Conservation (phyloP, 1,140 invertebrate species). For the Drosophila kurseongensis region DNA sequence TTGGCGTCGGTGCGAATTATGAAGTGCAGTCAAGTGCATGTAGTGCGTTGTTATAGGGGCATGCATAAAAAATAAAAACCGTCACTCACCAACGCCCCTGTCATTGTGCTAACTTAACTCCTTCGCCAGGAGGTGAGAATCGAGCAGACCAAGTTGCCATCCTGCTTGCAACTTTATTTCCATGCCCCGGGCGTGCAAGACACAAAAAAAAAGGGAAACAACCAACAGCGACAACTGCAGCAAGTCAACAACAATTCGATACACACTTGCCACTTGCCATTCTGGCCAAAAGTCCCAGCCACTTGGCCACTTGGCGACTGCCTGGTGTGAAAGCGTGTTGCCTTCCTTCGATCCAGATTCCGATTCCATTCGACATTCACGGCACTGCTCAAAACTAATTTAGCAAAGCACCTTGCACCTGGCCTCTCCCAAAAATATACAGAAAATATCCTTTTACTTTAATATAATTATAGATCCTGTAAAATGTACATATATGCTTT, state of each 20-base stretch:
- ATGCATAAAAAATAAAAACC: constrained; percentile 54
- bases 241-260: constrained; percentile 80
- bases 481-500: too few species aligned
- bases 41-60: constrained; percentile 49
- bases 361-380: constrained; percentile 23
- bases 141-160: constrained; percentile 31
- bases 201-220: constrained; percentile 3
- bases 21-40: constrained; percentile 75
- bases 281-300: constrained; percentile 21
- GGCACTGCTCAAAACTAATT: constrained; percentile 16
- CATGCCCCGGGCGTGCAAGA: constrained; percentile 57
- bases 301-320: constrained; percentile 52
- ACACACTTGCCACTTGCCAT: constrained; percentile 70
- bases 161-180: constrained; percentile 75
- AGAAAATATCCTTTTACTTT: too few species aligned
- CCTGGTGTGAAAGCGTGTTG: constrained; percentile 80
- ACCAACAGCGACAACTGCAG: constrained; percentile 64
- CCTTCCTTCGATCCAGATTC: constrained; percentile 24
- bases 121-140: constrained; percentile 12
- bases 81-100: constrained; percentile 67
- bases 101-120: constrained; percentile 45
- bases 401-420: not conserved
- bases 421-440: too few species aligned
- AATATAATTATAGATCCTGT: too few species aligned
- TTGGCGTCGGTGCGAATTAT: constrained; percentile 61